A percentile compares a stretch with the other conserved stretches of the same genome.
phyloP scores from a whole-genome alignment of 1,140 invertebrate species.

The Dinoponera quadriceps region DNA sequence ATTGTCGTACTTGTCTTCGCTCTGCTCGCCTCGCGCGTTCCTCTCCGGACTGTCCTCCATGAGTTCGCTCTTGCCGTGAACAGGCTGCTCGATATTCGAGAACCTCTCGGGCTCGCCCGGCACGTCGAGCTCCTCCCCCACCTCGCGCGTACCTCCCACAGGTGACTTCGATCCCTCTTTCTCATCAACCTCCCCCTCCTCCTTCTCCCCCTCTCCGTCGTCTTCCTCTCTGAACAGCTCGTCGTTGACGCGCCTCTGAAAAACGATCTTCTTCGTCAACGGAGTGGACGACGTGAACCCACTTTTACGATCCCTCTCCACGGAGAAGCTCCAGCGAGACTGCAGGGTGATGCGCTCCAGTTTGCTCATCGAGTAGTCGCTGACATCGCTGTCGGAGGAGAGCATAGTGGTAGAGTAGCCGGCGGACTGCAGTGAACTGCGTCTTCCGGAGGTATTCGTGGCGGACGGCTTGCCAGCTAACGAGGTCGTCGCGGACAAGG shows the following conservation, averaged over 20 bases:
- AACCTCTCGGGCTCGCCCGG: not conserved
- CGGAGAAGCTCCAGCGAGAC: slow-evolving; percentile 43
- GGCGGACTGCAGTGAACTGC: not conserved
- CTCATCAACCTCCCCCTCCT: not conserved
- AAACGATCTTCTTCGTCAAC: not conserved
- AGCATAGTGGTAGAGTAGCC: slow-evolving; percentile 62
- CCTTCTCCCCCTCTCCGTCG: slow-evolving; percentile 9
- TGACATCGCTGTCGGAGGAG: slow-evolving; percentile 51
- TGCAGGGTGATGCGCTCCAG: not conserved
- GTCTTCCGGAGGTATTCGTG: not conserved
- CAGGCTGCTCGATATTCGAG: not conserved
- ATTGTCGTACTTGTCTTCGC: slow-evolving; percentile 28
- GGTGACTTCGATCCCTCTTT: not conserved
- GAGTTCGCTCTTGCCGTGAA: not conserved
- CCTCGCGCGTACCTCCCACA: not conserved
- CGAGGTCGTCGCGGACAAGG: not conserved
- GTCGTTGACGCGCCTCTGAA: not conserved
- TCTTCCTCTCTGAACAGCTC: slow-evolving; percentile 3
- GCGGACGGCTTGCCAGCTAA: no score
- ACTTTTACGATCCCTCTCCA: slow-evolving; percentile 30
- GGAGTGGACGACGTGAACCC: slow-evolving; percentile 47
- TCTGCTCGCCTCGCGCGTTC: not conserved
- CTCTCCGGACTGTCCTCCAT: not conserved
- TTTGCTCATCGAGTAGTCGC: not conserved
- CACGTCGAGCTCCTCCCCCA: not conserved